Evolutionary conservation across 2,888 invertebrate genomes (phyloP), one percentile per base, ranked within the genome.

Genomic region (Cantharis rustica): DNA sequence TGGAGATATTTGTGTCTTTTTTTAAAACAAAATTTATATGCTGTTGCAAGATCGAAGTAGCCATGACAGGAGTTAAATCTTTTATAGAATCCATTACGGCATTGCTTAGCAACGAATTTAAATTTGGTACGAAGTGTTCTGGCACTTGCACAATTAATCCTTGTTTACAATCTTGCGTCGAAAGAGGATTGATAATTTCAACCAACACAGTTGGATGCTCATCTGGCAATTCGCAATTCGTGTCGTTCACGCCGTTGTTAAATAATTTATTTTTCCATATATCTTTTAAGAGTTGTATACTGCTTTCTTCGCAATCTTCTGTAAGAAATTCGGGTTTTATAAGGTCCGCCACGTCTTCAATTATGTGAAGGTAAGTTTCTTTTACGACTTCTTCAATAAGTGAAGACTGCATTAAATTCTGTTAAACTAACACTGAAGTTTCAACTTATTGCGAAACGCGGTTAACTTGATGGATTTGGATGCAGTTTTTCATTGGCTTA

Each of bases 231-330:
- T 47, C 47, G n/a, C n/a, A 47, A n/a, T 47, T n/a, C n/a, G 47
- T n/a, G n/a, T n/a, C 47, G n/a, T n/a, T 47, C 31, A 3, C 13
- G 4, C 31, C 13, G n/a, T 3, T 47, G n/a, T 47, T 93, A 85
- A 93, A 90, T 81, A 98, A 88, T 89, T 98, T 98, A 11, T 92
- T 92, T 86, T 97, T 97, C 98, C 98, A 98, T 84, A 96, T 93
- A 89, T 97, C 96, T 89, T 96, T 97, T 81, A 99, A 91, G 88
- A 99, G 98, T 86, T 95, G 94, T 70, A 99, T 90, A 62, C 99
- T 96, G 89, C 98, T 97, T 86, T 99, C 98, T 85, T 99, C 99
- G 7, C 99, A 95, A 79, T 98, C 98, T 87, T 99, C 99, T 87
- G 99, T 99, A 71, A 98, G 90, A 88, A 99, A 99, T 71, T 95